Conservation (phyloP, 2,888 invertebrate species). For the Arge pagana region DNA sequence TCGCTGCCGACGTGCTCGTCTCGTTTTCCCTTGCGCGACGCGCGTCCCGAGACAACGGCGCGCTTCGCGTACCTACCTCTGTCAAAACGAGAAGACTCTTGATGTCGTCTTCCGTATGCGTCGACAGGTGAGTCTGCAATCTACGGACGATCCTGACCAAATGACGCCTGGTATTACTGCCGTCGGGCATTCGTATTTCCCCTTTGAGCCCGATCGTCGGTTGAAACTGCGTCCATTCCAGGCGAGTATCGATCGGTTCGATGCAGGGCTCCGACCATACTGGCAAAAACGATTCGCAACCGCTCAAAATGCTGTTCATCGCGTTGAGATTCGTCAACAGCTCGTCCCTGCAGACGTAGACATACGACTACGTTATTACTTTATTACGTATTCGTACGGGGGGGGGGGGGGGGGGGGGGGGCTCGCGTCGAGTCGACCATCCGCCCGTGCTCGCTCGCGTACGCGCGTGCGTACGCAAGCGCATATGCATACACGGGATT, state of each 20-base stretch:
- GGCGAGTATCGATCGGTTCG: slow-evolving; percentile 60
- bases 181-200: slow-evolving; percentile 64
- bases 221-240: slow-evolving; percentile 53
- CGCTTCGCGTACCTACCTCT: slow-evolving; percentile 56
- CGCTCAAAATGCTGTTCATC: slow-evolving; percentile 65
- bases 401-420: no score
- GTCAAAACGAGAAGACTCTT: slow-evolving; percentile 67
- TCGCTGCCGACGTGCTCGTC: no score
- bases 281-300: slow-evolving; percentile 72
- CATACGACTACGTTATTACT: not conserved
- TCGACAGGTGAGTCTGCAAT: slow-evolving; percentile 69
- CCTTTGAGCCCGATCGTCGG: slow-evolving; percentile 45
- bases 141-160: slow-evolving; percentile 66
- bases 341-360: slow-evolving; percentile 64
- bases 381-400: no score
- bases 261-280: slow-evolving; percentile 67
- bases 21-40: no score
- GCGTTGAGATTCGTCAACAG: slow-evolving; percentile 71
- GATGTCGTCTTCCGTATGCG: slow-evolving; percentile 77
- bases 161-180: slow-evolving; percentile 70
- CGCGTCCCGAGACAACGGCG: no score
- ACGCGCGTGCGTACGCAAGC: no score
- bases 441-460: no score
- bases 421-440: no score
- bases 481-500: no score